Evolutionary conservation across 2,113 vertebrate species (phyloP), one percentile per base, ranked within the genome.

Genomic region (Numenius arquata): DNA sequence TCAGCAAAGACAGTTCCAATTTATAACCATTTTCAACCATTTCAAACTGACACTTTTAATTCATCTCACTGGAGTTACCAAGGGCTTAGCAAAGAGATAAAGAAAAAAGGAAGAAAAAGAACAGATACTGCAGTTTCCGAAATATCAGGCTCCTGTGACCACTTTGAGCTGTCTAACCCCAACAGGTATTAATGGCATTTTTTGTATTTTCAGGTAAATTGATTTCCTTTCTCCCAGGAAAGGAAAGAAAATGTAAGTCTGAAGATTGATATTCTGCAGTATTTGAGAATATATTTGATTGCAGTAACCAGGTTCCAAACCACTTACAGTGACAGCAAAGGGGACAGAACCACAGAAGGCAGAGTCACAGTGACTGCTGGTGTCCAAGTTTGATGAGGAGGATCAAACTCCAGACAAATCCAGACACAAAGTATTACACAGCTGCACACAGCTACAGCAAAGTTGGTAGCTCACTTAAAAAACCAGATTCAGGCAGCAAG

Each of bases 31-130:
- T 96, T 95, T 72, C 62, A 87, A 23, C 85, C 77, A 74, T 95
- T 96, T 96, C 89, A 90, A 94, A 47, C 79, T 95, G 96, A 97
- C 89, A 85, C 55, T 90, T 96, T 89, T 80, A 95, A 97, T 96
- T 93, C 87, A 75, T 94, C 58, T 97, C 95, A 80, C 67, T 47
- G 41, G 6, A 84, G 58, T 86, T 89, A 88, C 86, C 43, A 80
- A 93, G 58, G 43, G 59, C 81, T 92, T 80, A 85, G 50, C 58
- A 88, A 23, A 59, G n/a, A 66, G 25, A 62, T 8, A 86, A 92
- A 78, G 47, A 40, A 59, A 80, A 75, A 72, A 40, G 5, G 25
- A 95, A 74, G 48, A 71, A 71, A 72, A 76, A 56, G 36, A 73
- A 18, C 0, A 1, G 38, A 52, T 63, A 41, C 19, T 52, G 59